Evolutionary conservation across 2,888 invertebrate genomes (phyloP), one percentile per base, ranked within the genome.

Genomic region (Periphyllus acericola): DNA sequence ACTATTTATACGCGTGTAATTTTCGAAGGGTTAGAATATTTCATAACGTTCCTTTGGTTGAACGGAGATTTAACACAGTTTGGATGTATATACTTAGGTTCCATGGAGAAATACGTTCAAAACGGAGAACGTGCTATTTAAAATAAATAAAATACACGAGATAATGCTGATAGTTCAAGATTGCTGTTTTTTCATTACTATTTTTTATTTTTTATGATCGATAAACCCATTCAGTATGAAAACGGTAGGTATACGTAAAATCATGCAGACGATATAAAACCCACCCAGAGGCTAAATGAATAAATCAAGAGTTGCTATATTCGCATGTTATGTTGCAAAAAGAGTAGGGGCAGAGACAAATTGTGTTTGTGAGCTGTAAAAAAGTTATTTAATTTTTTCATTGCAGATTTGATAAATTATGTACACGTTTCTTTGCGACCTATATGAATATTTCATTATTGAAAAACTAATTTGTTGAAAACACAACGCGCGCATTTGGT

Each of bases 351-450:
- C 25, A 29, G 29, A 68, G 71, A 52, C 25, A 71, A 82, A 71
- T 68, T 46, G 32, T 25, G 32, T 71, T n/a, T 21, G 46, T 71
- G 29, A 68, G 60, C 4, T 21, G n/a, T 66, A 29, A 80, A 66
- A 78, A 29, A 81, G 36, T 34, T 9, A 36, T 46, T 68, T 71
- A 2, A 46, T 17, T 52, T 46, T 68, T 52, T 80, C 66, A 82
- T 72, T 4, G 9, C n/a, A n/a, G n/a, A 52, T 82, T 82, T 82
- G 72, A 82, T 52, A 32, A 72, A 72, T 72, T 82, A 82, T 52
- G 19, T n/a, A 40, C 40, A 40, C 25, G 52, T 82, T 72, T 55
- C 72, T 82, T 52, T 52, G 72, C 52, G 34, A 17, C 52, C 34
- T 17, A 11, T 9, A 19, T 71, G 21, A 82, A 82, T n/a, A n/a